These are phyloP conservation scores for Eupithecia vulgata DNA, from an alignment of 2,888 invertebrate species.

Conservation along the genomic window DNA sequence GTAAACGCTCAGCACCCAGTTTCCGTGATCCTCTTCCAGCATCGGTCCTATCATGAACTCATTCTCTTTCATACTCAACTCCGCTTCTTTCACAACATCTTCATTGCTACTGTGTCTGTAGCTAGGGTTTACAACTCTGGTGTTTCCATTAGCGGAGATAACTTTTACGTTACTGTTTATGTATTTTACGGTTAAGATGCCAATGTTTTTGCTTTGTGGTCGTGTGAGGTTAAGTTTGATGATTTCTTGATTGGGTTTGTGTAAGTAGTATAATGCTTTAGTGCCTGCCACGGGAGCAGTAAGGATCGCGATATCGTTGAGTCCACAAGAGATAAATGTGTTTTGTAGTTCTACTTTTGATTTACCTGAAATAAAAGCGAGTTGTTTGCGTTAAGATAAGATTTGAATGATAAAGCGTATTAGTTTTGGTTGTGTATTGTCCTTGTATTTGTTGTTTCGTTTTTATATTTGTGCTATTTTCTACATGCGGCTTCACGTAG, in stretches of 20 bases:
- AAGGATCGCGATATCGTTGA: conserved; percentile 61
- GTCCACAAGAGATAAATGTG: conserved; percentile 50
- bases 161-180: conserved; percentile 33
- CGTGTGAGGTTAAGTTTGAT: conserved; percentile 40
- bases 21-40: conserved; percentile 63
- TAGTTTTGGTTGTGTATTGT: neutral
- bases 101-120: conserved; percentile 13
- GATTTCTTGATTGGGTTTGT: conserved; percentile 62
- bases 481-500: too few relatives aligned
- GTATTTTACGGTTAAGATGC: conserved; percentile 36
- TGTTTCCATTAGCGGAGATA: conserved; percentile 37
- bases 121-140: conserved; percentile 48
- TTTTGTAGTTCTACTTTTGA: conserved; percentile 59
- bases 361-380: conserved; percentile 59
- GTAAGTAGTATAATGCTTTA: conserved; percentile 54
- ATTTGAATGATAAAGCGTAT: conserved; percentile 8
- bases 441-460: conserved; percentile 4
- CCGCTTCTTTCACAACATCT: conserved; percentile 42
- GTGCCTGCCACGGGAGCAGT: conserved; percentile 57
- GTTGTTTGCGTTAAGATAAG: conserved; percentile 3
- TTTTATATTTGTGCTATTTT: neutral
- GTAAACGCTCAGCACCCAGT: conserved; percentile 71
- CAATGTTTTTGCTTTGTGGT: conserved; percentile 26
- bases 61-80: conserved; percentile 48
- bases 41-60: conserved; percentile 71